phyloP scores from a whole-genome alignment of 1,140 invertebrate species.

The Heliconius hermathena region DNA sequence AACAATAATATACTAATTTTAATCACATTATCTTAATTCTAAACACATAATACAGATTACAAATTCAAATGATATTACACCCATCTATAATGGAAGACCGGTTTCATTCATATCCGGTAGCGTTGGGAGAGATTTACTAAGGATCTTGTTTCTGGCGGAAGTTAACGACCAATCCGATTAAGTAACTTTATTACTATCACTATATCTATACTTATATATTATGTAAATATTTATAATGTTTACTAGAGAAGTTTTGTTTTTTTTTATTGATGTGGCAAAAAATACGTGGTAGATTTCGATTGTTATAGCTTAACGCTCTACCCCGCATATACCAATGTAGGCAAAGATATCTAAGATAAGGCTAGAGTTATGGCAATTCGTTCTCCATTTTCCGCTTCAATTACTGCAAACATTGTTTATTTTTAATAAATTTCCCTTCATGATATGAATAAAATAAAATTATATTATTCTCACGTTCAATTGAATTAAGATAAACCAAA shows the following conservation, averaged over 20 bases:
- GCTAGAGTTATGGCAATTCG: too few species aligned
- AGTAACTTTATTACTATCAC: background rate
- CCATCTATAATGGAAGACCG: background rate
- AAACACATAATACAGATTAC: background rate
- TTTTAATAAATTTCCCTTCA: too few species aligned
- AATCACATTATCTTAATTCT: background rate
- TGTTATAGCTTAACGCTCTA: too few species aligned
- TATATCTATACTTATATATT: background rate
- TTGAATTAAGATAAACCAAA: background rate
- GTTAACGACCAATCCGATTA: background rate
- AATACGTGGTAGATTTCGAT: background rate
- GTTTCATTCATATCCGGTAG: background rate
- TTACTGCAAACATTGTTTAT: too few species aligned
- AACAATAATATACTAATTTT: background rate
- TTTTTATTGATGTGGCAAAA: too few species aligned
- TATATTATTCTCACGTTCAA: background rate
- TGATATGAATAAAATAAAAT: too few species aligned
- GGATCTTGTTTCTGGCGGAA: constrained; percentile 8
- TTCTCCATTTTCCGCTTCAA: too few species aligned
- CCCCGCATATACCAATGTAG: too few species aligned
- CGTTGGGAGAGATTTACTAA: constrained; percentile 2
- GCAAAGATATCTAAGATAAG: too few species aligned
- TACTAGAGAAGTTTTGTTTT: too few species aligned
- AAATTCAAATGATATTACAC: background rate
- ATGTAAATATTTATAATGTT: background rate